These are phyloP conservation scores for Nettapus auritus DNA, from an alignment of 2,113 vertebrate genomes.

Conservation along the genomic window DNA sequence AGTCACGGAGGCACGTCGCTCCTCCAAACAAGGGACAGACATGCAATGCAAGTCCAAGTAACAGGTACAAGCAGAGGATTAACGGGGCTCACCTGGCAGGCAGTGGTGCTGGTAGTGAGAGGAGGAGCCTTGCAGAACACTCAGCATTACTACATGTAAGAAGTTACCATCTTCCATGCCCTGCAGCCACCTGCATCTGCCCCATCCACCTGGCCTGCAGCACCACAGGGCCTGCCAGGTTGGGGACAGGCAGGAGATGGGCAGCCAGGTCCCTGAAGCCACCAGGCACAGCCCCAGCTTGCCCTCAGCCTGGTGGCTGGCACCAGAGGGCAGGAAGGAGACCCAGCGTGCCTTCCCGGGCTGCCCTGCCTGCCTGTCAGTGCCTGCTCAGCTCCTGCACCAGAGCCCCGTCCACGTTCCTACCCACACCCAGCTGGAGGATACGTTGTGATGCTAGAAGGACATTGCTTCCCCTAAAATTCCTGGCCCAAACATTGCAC, in stretches of 20 bases:
- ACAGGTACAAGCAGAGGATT: background rate
- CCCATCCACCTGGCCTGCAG: too few relatives aligned
- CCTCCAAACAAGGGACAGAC: background rate
- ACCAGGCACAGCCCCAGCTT: background rate
- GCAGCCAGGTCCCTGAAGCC: background rate
- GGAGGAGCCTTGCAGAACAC: background rate
- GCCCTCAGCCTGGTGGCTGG: background rate
- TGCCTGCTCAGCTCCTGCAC: accelerated
- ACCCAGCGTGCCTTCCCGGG: background rate
- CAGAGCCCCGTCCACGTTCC: accelerated
- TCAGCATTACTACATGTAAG: background rate
- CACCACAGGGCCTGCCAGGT: too few relatives aligned
- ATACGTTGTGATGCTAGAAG: background rate
- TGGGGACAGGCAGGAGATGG: background rate
- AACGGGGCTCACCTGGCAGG: background rate
- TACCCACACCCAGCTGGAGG: background rate
- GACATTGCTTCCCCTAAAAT: background rate
- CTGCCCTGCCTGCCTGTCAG: background rate
- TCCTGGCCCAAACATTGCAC: background rate
- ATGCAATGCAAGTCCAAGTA: accelerated
- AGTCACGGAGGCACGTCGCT: accelerated
- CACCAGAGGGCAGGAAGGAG: background rate
- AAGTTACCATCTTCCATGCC: background rate
- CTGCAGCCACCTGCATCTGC: accelerated
- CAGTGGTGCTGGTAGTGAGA: background rate